These are phyloP conservation scores for Lemur catta DNA, from an alignment of 2,797 vertebrate species.

Conservation along the genomic window DNA sequence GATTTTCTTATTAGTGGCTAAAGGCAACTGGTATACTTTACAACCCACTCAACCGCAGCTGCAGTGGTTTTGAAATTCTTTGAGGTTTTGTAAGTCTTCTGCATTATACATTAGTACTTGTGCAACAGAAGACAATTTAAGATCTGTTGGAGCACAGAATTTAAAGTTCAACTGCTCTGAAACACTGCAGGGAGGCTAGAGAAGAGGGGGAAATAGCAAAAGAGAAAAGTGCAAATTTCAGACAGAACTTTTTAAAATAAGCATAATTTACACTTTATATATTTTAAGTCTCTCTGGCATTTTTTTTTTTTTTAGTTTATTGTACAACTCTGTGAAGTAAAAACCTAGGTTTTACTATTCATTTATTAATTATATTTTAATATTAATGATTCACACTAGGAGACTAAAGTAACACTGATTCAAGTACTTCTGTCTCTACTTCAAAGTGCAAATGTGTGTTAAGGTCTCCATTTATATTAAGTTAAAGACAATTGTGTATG, in stretches of 20 bases:
- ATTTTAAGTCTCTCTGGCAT: background rate
- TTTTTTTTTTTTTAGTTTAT: background rate
- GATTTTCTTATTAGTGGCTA: constrained; percentile 37
- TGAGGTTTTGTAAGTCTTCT: constrained; percentile 34
- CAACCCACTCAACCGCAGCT: background rate
- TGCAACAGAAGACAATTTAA: constrained; percentile 41
- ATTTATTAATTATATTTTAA: background rate
- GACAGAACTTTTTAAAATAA: background rate
- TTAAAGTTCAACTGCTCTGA: constrained; percentile 54
- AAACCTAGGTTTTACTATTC: background rate
- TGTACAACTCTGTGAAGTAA: background rate
- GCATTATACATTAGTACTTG: constrained; percentile 52
- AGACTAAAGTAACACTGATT: background rate
- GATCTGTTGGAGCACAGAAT: constrained; percentile 25
- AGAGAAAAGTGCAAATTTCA: background rate
- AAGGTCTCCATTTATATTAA: background rate
- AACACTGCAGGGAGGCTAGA: background rate
- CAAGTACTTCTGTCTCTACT: background rate
- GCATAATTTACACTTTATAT: background rate
- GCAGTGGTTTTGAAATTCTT: constrained; percentile 61
- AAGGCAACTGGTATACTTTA: constrained; percentile 36
- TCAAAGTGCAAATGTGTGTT: background rate
- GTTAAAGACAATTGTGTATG: background rate
- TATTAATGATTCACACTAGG: background rate
- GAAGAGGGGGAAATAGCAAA: background rate